Base-by-base conservation (phyloP, 2,113 vertebrate genomes). In the Leptobrachium leishanense region DNA sequence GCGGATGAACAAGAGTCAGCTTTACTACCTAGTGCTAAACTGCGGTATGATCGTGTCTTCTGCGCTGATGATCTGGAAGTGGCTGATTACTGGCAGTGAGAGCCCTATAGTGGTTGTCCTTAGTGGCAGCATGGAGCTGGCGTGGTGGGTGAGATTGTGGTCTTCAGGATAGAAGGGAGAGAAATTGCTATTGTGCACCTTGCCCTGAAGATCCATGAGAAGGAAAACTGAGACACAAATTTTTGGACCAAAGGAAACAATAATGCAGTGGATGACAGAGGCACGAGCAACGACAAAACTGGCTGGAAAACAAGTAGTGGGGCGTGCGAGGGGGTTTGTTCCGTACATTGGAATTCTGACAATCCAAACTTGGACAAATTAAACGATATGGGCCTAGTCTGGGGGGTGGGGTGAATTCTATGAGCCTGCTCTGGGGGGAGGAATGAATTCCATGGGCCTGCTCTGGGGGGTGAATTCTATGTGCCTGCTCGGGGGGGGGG, bases 1-100 rank as follows among this genome's bases (percentile, higher is more conserved):
- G 91, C 94, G 97, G 79, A 98, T 98, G 97, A 99, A 99, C 88
- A 98, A 96, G 91, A 94, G 97, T 1, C 86, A 98, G 97, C 92
- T 99, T 0, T 99, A 98, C 86, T 98, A 99, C 87, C 97, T 98
- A 90, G 96, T 99, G 86, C 87, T 99, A 83, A 99, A 99, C 88
- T 99, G 98, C 89, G 97, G 97, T 67, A 99, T 98, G 97, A 99
- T 99, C 67, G 97, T 99, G 82, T 99, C 97, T 53, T 99, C 96
- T 5, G 97, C 97, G 1, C 87, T 99, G 85, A 99, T 99, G 97
- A 99, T 99, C 90, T 99, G 97, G 97, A 99, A 99, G 77, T 97
- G 97, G 13, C 87, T 99, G 42, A 99, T 99, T 82, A 99, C 97
- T 7, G 97, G 96, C 84, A 99, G 97, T 55, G 97, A 99, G 83